These are phyloP conservation scores for Phylloscopus collybita DNA, from an alignment of 2,797 vertebrate genomes.

Conservation along the genomic window DNA sequence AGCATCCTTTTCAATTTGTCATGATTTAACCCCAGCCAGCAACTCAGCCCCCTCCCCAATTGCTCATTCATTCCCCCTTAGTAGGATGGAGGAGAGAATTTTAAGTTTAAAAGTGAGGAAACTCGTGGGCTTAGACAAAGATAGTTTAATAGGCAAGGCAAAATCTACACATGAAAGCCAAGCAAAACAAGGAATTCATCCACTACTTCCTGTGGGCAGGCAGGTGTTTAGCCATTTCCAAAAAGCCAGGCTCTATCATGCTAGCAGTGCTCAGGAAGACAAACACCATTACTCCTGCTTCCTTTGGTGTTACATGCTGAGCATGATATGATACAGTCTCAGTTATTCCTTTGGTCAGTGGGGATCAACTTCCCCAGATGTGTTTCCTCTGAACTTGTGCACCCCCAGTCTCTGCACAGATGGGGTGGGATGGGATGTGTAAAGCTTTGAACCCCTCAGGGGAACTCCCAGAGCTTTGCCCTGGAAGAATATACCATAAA, in stretches of 20 bases:
- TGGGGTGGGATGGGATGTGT: too few relatives aligned
- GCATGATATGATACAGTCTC: not conserved
- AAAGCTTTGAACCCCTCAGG: too few relatives aligned
- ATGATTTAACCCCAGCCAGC: not conserved
- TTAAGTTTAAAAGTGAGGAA: not conserved
- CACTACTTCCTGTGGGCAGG: not conserved
- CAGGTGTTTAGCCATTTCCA: not conserved
- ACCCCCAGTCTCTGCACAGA: too few relatives aligned
- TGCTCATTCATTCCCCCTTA: not conserved
- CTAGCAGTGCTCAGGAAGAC: not conserved
- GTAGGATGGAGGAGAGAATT: not conserved
- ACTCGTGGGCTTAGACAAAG: not conserved
- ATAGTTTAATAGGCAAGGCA: not conserved
- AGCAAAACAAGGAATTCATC: not conserved
- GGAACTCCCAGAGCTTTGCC: too few relatives aligned
- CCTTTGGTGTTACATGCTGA: not conserved
- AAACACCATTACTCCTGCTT: not conserved
- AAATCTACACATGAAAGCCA: not conserved
- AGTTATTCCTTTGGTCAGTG: not conserved
- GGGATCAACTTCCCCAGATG: not conserved
- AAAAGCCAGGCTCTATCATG: not conserved
- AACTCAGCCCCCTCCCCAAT: not conserved
- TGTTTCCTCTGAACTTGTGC: not conserved
- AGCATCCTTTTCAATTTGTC: not conserved
- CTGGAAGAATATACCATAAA: too few relatives aligned